Evolutionary conservation across 2,888 invertebrate species (phyloP), one percentile per base, ranked within the genome.

Genomic region (Caenorhabditis doughertyi): DNA sequence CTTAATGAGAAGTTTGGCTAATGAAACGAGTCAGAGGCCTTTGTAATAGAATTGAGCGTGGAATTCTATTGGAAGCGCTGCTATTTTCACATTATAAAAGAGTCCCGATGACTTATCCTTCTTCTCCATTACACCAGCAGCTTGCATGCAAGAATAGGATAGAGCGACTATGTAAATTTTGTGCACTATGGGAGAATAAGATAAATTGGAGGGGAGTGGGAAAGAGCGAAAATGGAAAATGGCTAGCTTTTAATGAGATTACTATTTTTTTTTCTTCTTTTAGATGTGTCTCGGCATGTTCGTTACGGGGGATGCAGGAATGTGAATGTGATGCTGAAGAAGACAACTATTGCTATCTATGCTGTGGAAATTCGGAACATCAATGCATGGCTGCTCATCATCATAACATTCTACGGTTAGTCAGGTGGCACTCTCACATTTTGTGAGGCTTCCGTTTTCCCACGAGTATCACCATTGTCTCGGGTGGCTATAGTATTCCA

Each of bases 321-420:
- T 92, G 92, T 62, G 85, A 88, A 18, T 92, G 92, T 68, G 90
- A 92, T 74, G 84, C 81, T 0, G 91, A 92, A 70, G 91, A 91
- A 79, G 92, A 92, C 85, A 88, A 89, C 80, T 91, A 91, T 80
- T 92, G 92, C 81, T 92, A 92, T 81, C 82, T 92, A 32, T 92
- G 92, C 73, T 92, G 92, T 64, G 92, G 92, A 29, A 91, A 87
- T 65, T 84, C 85, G 55, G 71, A 88, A 32, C 81, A 89, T 70
- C 85, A 85, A 35, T 92, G 92, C 80, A 80, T 85, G 55, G 89
- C 92, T 1, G 92, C 92, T 7, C 92, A 92, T 79, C 86, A 89
- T 55, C 90, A 91, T 79, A 86, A 85, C 60, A 91, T 91, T 42
- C 85, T 91, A 44, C 85, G 91, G 90, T 90, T 68, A 39, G 55